Percentiles rank a stretch among this genome's conserved stretches.
These are phyloP conservation scores for Takifugu flavidus DNA, from an alignment of 2,113 vertebrate genomes.

Conservation along the genomic window DNA sequence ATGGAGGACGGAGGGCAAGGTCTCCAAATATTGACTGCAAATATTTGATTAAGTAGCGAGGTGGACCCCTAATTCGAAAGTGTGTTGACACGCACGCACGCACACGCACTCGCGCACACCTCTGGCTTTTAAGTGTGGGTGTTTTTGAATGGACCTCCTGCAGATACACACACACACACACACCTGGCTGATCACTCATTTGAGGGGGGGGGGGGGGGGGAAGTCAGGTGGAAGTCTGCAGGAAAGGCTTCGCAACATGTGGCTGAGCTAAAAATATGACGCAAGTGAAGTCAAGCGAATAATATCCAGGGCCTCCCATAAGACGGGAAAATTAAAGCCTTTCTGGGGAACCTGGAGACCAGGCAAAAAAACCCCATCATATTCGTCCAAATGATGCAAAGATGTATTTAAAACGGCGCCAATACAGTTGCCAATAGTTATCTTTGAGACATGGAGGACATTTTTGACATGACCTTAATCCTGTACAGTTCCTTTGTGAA, in stretches of 20 bases:
- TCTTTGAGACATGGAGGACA: too few species aligned
- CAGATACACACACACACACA: constrained; percentile 12
- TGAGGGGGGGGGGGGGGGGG: constrained; percentile 30
- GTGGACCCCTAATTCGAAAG: constrained; percentile 18
- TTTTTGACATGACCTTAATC: too few species aligned
- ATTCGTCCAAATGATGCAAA: neutral
- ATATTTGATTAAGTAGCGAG: constrained; percentile 49
- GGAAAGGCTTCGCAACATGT: constrained; percentile 27
- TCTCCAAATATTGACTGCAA: constrained; percentile 55
- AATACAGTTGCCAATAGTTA: neutral
- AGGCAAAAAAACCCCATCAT: neutral
- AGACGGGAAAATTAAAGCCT: too few species aligned
- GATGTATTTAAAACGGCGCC: neutral
- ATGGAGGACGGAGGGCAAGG: neutral
- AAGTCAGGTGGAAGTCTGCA: constrained; percentile 39
- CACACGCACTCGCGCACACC: too few species aligned
- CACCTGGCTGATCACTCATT: too few species aligned
- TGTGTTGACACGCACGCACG: constrained; percentile 6
- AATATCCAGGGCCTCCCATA: too few species aligned
- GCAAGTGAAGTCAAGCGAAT: too few species aligned
- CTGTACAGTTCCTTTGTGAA: too few species aligned
- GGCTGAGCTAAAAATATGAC: constrained; percentile 30
- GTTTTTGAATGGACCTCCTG: too few species aligned
- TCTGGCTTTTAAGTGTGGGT: too few species aligned
- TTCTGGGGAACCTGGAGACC: too few species aligned